phyloP scores from a whole-genome alignment of 2,888 invertebrate species.

The Clivina fossor region DNA sequence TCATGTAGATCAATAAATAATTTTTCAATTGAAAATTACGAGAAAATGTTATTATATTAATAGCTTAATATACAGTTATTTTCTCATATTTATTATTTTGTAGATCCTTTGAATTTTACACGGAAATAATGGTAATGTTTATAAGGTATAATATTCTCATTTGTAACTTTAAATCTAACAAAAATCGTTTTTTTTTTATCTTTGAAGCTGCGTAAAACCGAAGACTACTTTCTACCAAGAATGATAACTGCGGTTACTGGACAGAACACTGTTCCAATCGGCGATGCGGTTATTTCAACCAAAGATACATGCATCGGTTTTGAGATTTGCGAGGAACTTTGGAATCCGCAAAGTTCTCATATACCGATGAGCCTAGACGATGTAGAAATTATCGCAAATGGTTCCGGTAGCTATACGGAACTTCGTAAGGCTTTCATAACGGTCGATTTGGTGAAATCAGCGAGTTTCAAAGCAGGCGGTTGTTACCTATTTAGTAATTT shows the following conservation, averaged over 20 bases:
- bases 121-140: no score
- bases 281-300: conserved; percentile 92
- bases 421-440: conserved; percentile 88
- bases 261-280: conserved; percentile 86
- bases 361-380: conserved; percentile 87
- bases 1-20: no score
- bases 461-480: conserved; percentile 91
- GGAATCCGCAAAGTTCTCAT: conserved; percentile 89
- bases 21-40: no score
- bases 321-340: conserved; percentile 98
- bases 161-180: no score
- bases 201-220: conserved; percentile 66
- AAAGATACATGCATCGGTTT: conserved; percentile 91
- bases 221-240: conserved; percentile 84
- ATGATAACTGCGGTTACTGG: conserved; percentile 81
- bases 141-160: no score
- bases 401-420: conserved; percentile 94
- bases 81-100: no score
- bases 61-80: no score
- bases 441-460: conserved; percentile 86
- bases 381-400: conserved; percentile 89
- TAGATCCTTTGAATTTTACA: no score
- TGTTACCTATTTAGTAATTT: conserved; percentile 94
- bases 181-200: no score
- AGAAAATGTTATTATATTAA: no score